Base-by-base conservation (phyloP, 2,797 vertebrate genomes). In the Melanotaenia parkinsoni region DNA sequence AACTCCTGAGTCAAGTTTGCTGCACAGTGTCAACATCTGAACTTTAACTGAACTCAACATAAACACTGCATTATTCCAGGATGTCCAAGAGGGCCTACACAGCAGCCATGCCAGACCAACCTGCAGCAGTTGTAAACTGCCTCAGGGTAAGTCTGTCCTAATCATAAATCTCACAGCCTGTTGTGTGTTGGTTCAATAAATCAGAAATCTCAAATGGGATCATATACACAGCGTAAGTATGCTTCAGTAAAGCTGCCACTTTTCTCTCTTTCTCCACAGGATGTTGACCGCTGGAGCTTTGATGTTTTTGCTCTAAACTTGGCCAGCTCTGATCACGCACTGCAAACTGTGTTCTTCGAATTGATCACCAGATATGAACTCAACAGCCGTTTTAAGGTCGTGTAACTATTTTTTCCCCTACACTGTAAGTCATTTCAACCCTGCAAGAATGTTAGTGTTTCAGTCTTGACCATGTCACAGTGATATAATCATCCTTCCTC, bases 51-150 rank as follows among this genome's bases (percentile, higher is more conserved):
- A 90, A 88, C 88, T 90, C 80, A 79, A 87, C 74, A 82, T 90
- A 91, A 92, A 90, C 88, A 86, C 32, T 87, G 51, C 84, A 82
- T 91, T 89, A 43, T 80, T 89, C 74, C 83, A 98, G 97, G 94
- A 98, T 98, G 96, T 98, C 97, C 86, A 95, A 96, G 89, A 95
- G 95, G 85, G 94, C 94, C 1, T 97, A 96, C 90, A 96, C 96
- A 0, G 93, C 95, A 7, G 91, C 96, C 83, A 95, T 95, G 60
- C 96, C 97, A 63, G 96, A 96, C 81, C 95, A 97, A 81, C 96
- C 96, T 76, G 87, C 90, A 8, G 95, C 81, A 0, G 95, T 97
- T 38, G 91, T 96, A 80, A 96, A 94, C 85, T 96, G 95, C 92
- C 94, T 98, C 85, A 95, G 97, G 95, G 97, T 98, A 88, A 94